Percentiles rank a stretch among this genome's conserved stretches.
Conservation (phyloP, 1,140 invertebrate species). For the Pseudobourletiella spinata region DNA sequence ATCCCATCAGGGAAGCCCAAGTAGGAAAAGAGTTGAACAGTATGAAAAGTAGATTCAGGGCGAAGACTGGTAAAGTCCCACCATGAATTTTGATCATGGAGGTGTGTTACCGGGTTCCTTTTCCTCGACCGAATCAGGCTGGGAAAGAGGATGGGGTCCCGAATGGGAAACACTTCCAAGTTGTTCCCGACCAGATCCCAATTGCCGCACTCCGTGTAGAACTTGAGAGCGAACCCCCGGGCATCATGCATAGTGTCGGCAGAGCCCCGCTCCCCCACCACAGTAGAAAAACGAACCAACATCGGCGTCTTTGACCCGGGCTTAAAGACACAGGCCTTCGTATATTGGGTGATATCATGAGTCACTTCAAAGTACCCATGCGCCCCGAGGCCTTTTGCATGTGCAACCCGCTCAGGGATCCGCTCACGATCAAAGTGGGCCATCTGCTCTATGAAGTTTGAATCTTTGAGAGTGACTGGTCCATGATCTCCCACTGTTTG, state of each 20-base stretch:
- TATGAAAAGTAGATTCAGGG: conserved; percentile 51
- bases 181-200: conserved; percentile 53
- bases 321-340: conserved; percentile 50
- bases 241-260: conserved; percentile 43
- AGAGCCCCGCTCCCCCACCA: conserved; percentile 12
- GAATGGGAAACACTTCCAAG: conserved; percentile 51
- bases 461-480: conserved; percentile 77
- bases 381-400: conserved; percentile 73
- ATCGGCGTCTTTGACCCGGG: conserved; percentile 13
- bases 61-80: conserved; percentile 48
- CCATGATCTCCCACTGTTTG: conserved; percentile 68
- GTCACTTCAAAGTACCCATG: conserved; percentile 95
- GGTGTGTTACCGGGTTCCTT: conserved; percentile 62
- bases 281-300: conserved; percentile 12
- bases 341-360: conserved; percentile 76
- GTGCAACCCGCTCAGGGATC: conserved; percentile 49
- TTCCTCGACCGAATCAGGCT: conserved; percentile 44
- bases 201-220: conserved; percentile 59
- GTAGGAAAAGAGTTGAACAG: conserved; percentile 53
- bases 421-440: conserved; percentile 62
- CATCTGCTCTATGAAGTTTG: conserved; percentile 74
- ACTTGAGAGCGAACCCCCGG: conserved; percentile 62
- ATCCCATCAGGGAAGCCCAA: conserved; percentile 55
- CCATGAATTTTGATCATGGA: conserved; percentile 54
- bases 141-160: conserved; percentile 48